These are phyloP conservation scores for Callaeas wilsoni DNA, from an alignment of 2,113 vertebrate species.

Conservation along the genomic window DNA sequence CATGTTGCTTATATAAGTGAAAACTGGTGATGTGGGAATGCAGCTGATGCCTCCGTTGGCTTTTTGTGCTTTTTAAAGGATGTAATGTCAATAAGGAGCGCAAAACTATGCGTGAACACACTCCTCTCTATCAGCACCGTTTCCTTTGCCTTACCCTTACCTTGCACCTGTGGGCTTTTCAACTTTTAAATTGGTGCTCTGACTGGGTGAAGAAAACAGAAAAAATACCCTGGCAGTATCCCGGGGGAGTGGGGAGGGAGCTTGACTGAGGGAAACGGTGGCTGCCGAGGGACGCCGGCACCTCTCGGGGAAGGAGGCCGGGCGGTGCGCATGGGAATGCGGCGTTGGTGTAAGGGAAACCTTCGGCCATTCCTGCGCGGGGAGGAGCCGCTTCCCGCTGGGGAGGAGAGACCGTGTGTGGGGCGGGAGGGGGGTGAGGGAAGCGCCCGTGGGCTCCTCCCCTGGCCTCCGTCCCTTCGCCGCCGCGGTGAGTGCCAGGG, in stretches of 20 bases:
- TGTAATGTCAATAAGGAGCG: background rate
- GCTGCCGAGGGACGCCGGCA: background rate
- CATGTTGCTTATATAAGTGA: background rate
- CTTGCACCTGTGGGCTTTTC: background rate
- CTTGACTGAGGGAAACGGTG: fast-evolving
- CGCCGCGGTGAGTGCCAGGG: background rate
- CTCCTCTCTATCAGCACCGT: background rate
- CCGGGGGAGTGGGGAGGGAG: fast-evolving
- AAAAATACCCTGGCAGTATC: too few species aligned
- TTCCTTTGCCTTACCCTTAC: background rate
- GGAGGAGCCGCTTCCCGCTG: background rate
- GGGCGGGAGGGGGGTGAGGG: background rate
- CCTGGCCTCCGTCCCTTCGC: background rate
- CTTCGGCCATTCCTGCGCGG: background rate
- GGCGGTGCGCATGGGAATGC: fast-evolving
- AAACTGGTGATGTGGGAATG: background rate
- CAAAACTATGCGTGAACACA: fast-evolving
- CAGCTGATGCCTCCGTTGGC: background rate
- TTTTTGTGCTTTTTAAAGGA: background rate
- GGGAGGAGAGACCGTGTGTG: background rate
- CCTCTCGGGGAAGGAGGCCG: fast-evolving
- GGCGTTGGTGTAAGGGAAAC: fast-evolving
- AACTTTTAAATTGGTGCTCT: background rate
- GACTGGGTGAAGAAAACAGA: background rate
- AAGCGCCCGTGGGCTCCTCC: background rate